phyloP scores from a whole-genome alignment of 2,888 invertebrate genomes.

The Fissipunctia ypsillon region DNA sequence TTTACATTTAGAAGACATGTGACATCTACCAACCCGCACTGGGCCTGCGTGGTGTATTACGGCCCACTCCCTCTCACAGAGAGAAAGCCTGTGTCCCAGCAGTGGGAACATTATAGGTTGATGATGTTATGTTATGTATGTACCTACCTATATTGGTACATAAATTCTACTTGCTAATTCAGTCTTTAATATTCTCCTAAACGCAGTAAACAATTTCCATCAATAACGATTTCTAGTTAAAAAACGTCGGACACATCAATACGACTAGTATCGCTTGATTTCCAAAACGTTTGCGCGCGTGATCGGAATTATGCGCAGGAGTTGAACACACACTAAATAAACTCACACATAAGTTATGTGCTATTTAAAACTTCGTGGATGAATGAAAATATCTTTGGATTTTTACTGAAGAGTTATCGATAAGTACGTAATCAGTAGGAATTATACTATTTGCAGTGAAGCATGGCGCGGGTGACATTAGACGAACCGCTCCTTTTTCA shows the following conservation, averaged over 20 bases:
- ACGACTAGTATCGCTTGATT: slow-evolving; percentile 47
- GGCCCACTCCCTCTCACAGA: background rate
- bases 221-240: slow-evolving; percentile 56
- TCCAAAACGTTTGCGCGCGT: slow-evolving; percentile 67
- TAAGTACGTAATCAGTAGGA: background rate
- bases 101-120: background rate
- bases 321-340: slow-evolving; percentile 61
- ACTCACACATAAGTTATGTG: slow-evolving; percentile 16
- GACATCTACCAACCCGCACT: background rate
- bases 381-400: background rate
- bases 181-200: slow-evolving; percentile 37
- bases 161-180: background rate
- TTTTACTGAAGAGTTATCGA: background rate
- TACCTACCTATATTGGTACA: too few species aligned
- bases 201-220: slow-evolving; percentile 39
- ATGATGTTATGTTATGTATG: too few species aligned
- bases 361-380: background rate
- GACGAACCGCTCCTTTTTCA: too few species aligned
- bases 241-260: slow-evolving; percentile 49
- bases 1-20: too few species aligned
- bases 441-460: too few species aligned
- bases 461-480: too few species aligned
- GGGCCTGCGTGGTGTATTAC: background rate
- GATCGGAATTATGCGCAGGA: slow-evolving; percentile 66
- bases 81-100: background rate